phyloP scores from a whole-genome alignment of 2,797 vertebrate genomes.

The Galago senegalensis region DNA sequence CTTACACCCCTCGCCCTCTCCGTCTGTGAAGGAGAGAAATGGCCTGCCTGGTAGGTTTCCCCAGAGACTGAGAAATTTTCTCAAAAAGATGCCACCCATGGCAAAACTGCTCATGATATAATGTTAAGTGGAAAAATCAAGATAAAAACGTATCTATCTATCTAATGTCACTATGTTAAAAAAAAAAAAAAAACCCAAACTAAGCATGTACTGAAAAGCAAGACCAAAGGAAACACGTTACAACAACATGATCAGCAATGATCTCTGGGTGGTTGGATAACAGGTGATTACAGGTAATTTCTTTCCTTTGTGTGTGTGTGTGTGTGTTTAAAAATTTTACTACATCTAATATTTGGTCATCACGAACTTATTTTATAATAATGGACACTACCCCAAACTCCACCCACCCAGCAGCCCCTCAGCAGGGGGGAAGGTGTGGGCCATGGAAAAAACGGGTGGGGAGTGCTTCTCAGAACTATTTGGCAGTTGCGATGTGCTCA shows the following conservation, averaged over 20 bases:
- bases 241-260: neutral
- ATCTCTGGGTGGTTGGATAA: neutral
- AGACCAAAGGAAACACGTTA: neutral
- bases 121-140: neutral
- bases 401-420: neutral
- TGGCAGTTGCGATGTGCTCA: neutral
- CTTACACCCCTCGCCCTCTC: neutral
- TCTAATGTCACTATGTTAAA: neutral
- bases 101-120: neutral
- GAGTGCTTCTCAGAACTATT: neutral
- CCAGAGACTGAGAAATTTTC: neutral
- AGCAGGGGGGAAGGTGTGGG: neutral
- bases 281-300: neutral
- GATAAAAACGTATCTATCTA: neutral
- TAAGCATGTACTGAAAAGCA: neutral
- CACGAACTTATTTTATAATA: neutral
- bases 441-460: neutral
- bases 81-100: neutral
- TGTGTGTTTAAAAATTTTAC: neutral
- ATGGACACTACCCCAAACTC: neutral
- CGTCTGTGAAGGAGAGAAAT: accelerated
- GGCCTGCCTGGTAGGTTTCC: neutral
- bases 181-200: neutral
- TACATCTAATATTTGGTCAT: neutral
- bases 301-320: too few species aligned